phyloP scores from a whole-genome alignment of 2,888 invertebrate genomes.

The Sphaerophoria taeniata region DNA sequence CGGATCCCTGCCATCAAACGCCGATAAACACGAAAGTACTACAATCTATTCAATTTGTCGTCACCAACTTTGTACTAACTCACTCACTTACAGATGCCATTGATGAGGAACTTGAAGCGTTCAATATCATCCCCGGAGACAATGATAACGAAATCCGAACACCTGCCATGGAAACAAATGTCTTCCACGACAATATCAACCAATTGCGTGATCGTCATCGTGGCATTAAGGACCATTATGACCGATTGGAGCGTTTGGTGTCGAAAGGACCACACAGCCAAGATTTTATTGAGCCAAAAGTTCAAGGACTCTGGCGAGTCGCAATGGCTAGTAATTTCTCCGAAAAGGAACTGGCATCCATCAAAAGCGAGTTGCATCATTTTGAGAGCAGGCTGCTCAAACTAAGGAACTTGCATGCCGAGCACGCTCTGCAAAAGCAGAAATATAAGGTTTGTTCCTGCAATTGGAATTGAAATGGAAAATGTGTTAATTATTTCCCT shows the following conservation, averaged over 20 bases:
- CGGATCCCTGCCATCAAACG: conserved; percentile 83
- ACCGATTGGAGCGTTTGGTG: conserved; percentile 89
- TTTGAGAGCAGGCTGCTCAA: conserved; percentile 94
- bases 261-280: conserved; percentile 90
- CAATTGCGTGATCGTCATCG: conserved; percentile 89
- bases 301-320: conserved; percentile 93
- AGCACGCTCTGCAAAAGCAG: conserved; percentile 89
- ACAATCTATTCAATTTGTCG: neutral
- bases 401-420: conserved; percentile 91
- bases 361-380: conserved; percentile 90
- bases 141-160: conserved; percentile 84
- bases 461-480: neutral
- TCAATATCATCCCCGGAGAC: conserved; percentile 87
- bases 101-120: conserved; percentile 88
- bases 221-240: conserved; percentile 90
- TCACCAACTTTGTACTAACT: neutral
- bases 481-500: neutral
- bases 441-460: conserved; percentile 84
- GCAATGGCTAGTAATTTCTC: conserved; percentile 92
- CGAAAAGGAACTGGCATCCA: conserved; percentile 90
- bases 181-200: conserved; percentile 88
- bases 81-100: conserved; percentile 85
- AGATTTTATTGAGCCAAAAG: conserved; percentile 96
- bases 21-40: conserved; percentile 87
- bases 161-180: conserved; percentile 79